Percentiles rank a stretch among this genome's conserved stretches.
These are phyloP conservation scores for Lottia scabra DNA, from an alignment of 2,888 invertebrate genomes.

Conservation along the genomic window DNA sequence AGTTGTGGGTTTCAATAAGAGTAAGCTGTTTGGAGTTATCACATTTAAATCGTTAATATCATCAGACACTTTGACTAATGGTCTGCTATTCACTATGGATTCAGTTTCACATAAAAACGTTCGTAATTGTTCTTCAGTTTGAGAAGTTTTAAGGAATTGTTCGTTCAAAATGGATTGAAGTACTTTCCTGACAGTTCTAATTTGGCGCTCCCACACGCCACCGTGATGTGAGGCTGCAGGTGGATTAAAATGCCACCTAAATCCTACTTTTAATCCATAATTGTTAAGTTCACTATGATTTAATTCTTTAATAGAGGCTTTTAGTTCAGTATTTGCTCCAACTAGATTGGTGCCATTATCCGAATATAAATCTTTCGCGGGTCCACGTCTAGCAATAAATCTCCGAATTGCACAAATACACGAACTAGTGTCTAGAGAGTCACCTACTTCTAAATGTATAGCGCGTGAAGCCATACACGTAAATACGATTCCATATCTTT, in stretches of 20 bases:
- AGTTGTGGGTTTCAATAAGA: conserved; percentile 10
- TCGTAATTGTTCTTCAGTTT: conserved; percentile 22
- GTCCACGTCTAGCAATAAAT: conserved; percentile 18
- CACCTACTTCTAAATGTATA: conserved; percentile 25
- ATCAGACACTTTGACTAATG: conserved; percentile 26
- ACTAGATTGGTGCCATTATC: conserved; percentile 29
- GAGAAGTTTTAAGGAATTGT: conserved; percentile 6
- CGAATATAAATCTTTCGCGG: conserved; percentile 10
- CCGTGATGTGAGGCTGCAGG: conserved; percentile 13
- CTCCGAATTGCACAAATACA: conserved; percentile 18
- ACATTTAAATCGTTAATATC: conserved; percentile 11
- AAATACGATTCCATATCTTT: neutral
- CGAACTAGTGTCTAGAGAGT: conserved; percentile 20
- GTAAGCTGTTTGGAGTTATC: conserved; percentile 28
- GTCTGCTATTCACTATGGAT: conserved; percentile 30
- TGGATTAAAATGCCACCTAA: conserved; percentile 12
- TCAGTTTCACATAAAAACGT: conserved; percentile 34
- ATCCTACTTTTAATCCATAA: neutral
- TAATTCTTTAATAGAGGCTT: conserved; percentile 4
- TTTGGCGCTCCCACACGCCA: conserved; percentile 21
- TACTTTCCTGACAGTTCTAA: conserved; percentile 14
- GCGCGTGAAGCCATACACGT: conserved; percentile 22
- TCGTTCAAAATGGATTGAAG: conserved; percentile 12
- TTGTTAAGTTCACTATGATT: neutral
- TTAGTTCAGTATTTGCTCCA: conserved; percentile 22